Conservation (phyloP, 1,140 invertebrate species). For the Drosophila lacertosa region DNA sequence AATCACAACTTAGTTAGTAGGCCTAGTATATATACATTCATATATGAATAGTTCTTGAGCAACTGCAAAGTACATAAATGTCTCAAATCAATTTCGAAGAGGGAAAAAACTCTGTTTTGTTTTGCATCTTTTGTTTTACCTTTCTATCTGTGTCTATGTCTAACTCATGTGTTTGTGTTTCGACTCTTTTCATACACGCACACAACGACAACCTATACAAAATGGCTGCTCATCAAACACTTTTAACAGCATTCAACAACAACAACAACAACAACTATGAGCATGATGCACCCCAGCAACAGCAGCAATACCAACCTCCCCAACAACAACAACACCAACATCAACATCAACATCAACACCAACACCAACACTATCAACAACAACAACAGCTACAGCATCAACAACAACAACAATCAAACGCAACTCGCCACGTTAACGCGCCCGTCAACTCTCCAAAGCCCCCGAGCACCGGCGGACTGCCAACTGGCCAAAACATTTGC, state of each 20-base stretch:
- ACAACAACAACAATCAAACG: slow-evolving; percentile 59
- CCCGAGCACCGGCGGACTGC: slow-evolving; percentile 88
- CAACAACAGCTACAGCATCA: slow-evolving; percentile 62
- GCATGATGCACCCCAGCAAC: slow-evolving; percentile 76
- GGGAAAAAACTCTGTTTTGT: no score
- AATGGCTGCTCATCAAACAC: slow-evolving; percentile 40
- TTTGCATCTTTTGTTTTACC: slow-evolving; percentile 7
- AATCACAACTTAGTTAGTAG: slow-evolving; percentile 9
- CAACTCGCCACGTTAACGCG: slow-evolving; percentile 88
- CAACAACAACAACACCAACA: slow-evolving; percentile 56
- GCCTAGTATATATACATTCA: no score
- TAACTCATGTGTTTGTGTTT: slow-evolving; percentile 73
- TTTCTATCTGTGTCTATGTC: slow-evolving; percentile 51
- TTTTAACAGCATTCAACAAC: slow-evolving; percentile 65
- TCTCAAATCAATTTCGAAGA: background rate
- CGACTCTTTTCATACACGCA: slow-evolving; percentile 56
- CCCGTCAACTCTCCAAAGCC: slow-evolving; percentile 90
- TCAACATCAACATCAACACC: slow-evolving; percentile 57
- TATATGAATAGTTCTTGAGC: slow-evolving; percentile 15
- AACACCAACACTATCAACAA: slow-evolving; percentile 57
- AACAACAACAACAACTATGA: slow-evolving; percentile 51
- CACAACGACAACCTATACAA: slow-evolving; percentile 54
- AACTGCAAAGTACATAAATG: background rate
- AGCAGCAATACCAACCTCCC: slow-evolving; percentile 52
- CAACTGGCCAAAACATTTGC: slow-evolving; percentile 95